Evolutionary conservation across 1,140 invertebrate genomes (phyloP).

Genomic region (Oreohelix idahoensis): DNA sequence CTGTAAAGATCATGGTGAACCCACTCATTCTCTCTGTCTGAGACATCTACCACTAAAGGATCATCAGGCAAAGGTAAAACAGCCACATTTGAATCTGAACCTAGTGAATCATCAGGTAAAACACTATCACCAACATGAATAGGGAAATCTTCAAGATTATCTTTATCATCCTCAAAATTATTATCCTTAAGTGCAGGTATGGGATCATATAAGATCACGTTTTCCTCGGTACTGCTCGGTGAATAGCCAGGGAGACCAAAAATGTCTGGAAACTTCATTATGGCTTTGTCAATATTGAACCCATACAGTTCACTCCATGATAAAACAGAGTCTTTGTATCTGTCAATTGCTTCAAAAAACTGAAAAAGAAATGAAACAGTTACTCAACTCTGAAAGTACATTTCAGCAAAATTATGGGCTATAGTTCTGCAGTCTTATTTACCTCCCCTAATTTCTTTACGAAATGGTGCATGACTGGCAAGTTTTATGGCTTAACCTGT

Average conservation of each 20-base stretch:
- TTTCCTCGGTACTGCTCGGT: background rate
- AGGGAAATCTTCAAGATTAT: background rate
- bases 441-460: too few relatives aligned
- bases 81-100: background rate
- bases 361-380: conserved; percentile 11
- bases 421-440: too few relatives aligned
- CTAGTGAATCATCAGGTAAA: background rate
- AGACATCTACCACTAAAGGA: background rate
- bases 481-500: too few relatives aligned
- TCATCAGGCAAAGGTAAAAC: background rate
- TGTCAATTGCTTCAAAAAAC: conserved; percentile 46
- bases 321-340: conserved; percentile 43
- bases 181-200: background rate
- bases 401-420: background rate
- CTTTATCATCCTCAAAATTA: background rate
- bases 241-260: conserved; percentile 29
- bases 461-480: too few relatives aligned
- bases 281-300: conserved; percentile 48
- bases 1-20: background rate
- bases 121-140: background rate
- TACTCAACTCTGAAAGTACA: background rate
- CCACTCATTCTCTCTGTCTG: background rate
- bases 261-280: conserved; percentile 45
- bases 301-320: conserved; percentile 50
- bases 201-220: conserved; percentile 16